A percentile compares a stretch with the other conserved stretches of the same genome.
Conservation (phyloP, 2,888 invertebrate species). For the Schizotus pectinicornis region DNA sequence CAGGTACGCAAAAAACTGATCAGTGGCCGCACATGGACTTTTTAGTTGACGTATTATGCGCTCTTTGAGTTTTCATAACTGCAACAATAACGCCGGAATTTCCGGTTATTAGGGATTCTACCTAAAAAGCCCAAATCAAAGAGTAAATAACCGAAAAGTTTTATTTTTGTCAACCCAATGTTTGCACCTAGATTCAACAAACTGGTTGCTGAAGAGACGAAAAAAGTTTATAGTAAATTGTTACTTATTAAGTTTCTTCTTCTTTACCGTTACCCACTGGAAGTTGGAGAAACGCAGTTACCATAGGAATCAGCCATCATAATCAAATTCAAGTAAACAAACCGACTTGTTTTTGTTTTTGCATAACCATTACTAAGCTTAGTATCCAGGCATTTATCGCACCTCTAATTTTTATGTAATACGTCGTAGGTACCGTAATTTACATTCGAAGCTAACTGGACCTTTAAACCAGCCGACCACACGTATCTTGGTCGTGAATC, state of each 20-base stretch:
- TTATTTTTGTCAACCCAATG: no score
- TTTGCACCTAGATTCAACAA: no score
- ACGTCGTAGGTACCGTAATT: constrained; percentile 31
- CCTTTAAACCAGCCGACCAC: constrained; percentile 45
- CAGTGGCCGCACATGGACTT: neutral
- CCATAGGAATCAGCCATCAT: neutral
- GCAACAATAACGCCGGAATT: neutral
- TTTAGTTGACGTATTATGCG: neutral
- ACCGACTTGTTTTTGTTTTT: neutral
- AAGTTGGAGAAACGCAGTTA: no score
- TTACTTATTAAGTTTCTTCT: no score
- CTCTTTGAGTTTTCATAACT: no score
- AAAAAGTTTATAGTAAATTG: no score
- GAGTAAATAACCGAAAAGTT: no score
- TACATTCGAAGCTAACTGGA: constrained; percentile 40
- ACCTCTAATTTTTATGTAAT: constrained; percentile 33
- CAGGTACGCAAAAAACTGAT: neutral
- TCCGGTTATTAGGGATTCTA: no score
- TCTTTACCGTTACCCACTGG: no score
- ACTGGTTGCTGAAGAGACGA: no score
- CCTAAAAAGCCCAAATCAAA: no score
- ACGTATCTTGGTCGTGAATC: constrained; percentile 18
- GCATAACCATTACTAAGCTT: constrained; percentile 8
- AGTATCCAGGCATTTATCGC: constrained; percentile 30
- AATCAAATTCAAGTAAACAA: no score